phyloP scores from a whole-genome alignment of 2,888 invertebrate genomes.

The Ophraella communa region DNA sequence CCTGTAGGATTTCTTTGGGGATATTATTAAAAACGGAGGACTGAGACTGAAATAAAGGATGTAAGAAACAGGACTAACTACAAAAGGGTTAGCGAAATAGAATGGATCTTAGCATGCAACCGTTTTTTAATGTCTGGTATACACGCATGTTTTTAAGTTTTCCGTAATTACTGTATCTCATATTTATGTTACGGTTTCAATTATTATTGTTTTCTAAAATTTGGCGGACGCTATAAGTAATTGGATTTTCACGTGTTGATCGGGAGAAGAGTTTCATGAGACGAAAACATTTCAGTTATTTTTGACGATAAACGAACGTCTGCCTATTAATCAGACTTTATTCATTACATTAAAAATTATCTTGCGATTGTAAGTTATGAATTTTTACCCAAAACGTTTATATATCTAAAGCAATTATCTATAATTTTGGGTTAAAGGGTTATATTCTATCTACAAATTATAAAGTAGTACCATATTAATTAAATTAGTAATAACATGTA shows the following conservation, averaged over 20 bases:
- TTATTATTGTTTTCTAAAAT: slow-evolving; percentile 47
- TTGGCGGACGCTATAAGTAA: slow-evolving; percentile 47
- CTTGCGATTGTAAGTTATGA: neutral
- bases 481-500: no score
- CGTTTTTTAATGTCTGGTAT: slow-evolving; percentile 57
- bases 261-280: slow-evolving; percentile 22
- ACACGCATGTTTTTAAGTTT: slow-evolving; percentile 59
- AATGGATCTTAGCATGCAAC: slow-evolving; percentile 45
- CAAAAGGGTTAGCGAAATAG: slow-evolving; percentile 45
- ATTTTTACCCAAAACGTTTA: neutral
- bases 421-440: no score
- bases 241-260: slow-evolving; percentile 46
- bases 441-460: no score
- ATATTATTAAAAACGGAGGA: slow-evolving; percentile 39
- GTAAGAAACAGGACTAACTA: slow-evolving; percentile 40
- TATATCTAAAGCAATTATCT: no score
- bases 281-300: slow-evolving; percentile 13
- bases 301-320: neutral
- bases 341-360: neutral
- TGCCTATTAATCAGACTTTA: neutral
- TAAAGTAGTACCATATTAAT: no score
- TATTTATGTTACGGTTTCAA: slow-evolving; percentile 49
- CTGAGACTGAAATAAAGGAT: slow-evolving; percentile 30
- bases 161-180: slow-evolving; percentile 48
- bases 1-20: slow-evolving; percentile 30